Conservation (phyloP, 2,797 vertebrate genomes). For the Pseudopleuronectes americanus region DNA sequence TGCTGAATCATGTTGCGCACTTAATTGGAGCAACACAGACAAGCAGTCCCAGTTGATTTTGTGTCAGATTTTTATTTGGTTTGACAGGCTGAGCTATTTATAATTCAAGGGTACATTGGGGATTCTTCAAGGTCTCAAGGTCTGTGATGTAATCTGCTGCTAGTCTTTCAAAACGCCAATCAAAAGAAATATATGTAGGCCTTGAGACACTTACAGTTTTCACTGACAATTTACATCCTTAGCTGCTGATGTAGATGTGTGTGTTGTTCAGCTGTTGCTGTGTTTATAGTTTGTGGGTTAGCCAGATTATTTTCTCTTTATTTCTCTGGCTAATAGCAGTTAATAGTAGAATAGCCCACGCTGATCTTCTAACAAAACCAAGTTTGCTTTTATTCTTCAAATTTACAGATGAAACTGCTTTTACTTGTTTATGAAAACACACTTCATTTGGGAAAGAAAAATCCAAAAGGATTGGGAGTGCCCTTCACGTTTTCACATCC, state of each 20-base stretch:
- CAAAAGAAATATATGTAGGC: background rate
- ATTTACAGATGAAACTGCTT: slow-evolving; percentile 2
- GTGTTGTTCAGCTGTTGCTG: background rate
- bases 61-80: slow-evolving; percentile 34
- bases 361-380: background rate
- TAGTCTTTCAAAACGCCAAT: slow-evolving; percentile 1
- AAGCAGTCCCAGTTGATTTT: slow-evolving; percentile 1
- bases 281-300: slow-evolving; percentile 1
- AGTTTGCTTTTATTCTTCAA: background rate
- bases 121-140: slow-evolving; percentile 34
- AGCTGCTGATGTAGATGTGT: background rate
- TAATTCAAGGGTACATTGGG: slow-evolving; percentile 32
- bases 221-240: background rate
- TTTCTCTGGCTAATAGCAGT: background rate
- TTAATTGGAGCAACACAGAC: slow-evolving; percentile 37
- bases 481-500: slow-evolving; percentile 22
- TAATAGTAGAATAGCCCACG: background rate
- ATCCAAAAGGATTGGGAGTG: background rate
- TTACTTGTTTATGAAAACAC: background rate
- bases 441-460: slow-evolving; percentile 14
- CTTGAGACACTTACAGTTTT: background rate
- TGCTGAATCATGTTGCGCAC: slow-evolving; percentile 15
- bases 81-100: slow-evolving; percentile 40
- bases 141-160: slow-evolving; percentile 24
- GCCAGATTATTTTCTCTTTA: background rate